Evolutionary conservation across 2,888 invertebrate genomes (phyloP).

Genomic region (Deilephila elpenor): DNA sequence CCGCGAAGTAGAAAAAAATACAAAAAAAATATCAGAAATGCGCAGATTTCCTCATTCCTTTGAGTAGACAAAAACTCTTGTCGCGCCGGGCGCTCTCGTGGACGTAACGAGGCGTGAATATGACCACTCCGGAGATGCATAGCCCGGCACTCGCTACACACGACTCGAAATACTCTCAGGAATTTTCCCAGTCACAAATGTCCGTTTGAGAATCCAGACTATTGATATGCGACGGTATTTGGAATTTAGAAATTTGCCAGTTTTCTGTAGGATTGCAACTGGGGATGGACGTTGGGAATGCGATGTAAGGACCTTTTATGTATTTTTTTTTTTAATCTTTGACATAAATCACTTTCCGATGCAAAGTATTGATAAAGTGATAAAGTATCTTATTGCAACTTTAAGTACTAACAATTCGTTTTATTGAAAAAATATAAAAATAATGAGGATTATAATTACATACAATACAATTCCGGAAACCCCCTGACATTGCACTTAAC

Average conservation of each 20-base stretch:
- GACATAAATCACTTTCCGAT: too few species aligned
- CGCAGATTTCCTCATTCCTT: slow-evolving; percentile 70
- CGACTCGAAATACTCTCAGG: slow-evolving; percentile 6
- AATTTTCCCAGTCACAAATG: slow-evolving; percentile 4
- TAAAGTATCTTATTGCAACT: too few species aligned
- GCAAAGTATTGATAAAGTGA: too few species aligned
- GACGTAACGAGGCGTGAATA: slow-evolving; percentile 70
- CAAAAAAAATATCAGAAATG: slow-evolving; percentile 57
- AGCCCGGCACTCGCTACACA: slow-evolving; percentile 30
- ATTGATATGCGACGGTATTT: neutral
- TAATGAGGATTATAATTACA: too few species aligned
- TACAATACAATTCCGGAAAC: too few species aligned
- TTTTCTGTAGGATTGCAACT: too few species aligned
- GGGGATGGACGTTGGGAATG: neutral
- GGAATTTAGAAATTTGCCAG: neutral
- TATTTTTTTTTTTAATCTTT: too few species aligned
- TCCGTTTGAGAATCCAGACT: neutral
- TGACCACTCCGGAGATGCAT: slow-evolving; percentile 68
- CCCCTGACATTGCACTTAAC: too few species aligned
- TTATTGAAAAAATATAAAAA: too few species aligned
- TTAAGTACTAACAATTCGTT: too few species aligned
- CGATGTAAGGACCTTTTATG: neutral
- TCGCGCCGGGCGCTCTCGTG: slow-evolving; percentile 50
- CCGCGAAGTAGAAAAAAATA: slow-evolving; percentile 44
- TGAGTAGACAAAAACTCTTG: slow-evolving; percentile 69